Evolutionary conservation across 2,888 invertebrate genomes (phyloP).

Genomic region (Noctua fimbriata): DNA sequence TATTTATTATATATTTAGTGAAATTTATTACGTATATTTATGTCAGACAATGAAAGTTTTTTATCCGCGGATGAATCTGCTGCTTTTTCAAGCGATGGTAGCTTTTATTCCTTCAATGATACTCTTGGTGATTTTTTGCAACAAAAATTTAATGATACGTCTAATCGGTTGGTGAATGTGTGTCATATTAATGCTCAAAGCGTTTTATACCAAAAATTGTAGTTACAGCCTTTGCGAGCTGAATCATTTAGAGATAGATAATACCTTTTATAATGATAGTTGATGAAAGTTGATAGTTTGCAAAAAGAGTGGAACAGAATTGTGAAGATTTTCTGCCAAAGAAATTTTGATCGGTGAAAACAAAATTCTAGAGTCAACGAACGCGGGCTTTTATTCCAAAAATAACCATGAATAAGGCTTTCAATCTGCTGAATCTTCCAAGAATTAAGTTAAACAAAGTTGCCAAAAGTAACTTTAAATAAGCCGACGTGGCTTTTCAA

Average conservation of each 20-base stretch:
- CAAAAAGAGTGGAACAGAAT: background rate
- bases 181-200: no score
- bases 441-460: slow-evolving; percentile 26
- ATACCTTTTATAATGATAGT: no score
- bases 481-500: slow-evolving; percentile 5
- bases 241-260: background rate
- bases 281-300: background rate
- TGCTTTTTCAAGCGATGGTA: no score
- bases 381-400: background rate
- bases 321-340: background rate
- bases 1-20: no score
- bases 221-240: background rate
- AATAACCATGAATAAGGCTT: slow-evolving; percentile 23
- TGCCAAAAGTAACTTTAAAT: background rate
- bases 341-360: background rate
- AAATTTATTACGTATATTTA: no score
- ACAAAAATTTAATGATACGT: no score
- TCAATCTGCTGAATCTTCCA: slow-evolving; percentile 2
- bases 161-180: no score
- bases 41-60: no score
- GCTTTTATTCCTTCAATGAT: no score
- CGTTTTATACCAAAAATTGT: no score
- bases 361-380: background rate
- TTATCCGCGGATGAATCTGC: no score
- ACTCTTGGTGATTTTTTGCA: no score